Evolutionary conservation across 1,140 invertebrate genomes (phyloP).

Genomic region (Anagrus nilaparvatae): DNA sequence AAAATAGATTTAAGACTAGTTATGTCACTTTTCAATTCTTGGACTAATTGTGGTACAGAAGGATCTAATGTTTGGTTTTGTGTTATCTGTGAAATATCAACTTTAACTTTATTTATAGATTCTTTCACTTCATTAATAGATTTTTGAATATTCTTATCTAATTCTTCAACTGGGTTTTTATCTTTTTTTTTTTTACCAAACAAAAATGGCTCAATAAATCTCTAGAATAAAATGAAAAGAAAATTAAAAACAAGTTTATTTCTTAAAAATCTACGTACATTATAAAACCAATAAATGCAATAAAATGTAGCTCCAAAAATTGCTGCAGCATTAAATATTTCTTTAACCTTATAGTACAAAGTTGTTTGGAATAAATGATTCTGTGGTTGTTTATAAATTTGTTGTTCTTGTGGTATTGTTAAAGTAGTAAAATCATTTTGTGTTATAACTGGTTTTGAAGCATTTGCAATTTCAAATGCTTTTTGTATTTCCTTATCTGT

Average conservation of each 20-base stretch:
- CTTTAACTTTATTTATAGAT: constrained; percentile 46
- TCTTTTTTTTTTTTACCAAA: constrained; percentile 53
- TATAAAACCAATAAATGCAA: constrained; percentile 62
- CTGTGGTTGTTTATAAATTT: constrained; percentile 26
- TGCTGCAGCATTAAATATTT: constrained; percentile 55
- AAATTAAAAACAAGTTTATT: not conserved
- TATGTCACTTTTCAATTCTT: constrained; percentile 62
- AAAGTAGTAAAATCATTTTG: constrained; percentile 29
- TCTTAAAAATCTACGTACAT: constrained; percentile 40
- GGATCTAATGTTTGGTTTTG: constrained; percentile 41
- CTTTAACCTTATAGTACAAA: constrained; percentile 49
- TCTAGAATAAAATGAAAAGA: constrained; percentile 37
- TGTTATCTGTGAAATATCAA: constrained; percentile 46
- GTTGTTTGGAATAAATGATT: constrained; percentile 36
- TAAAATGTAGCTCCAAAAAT: constrained; percentile 60
- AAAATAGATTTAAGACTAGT: constrained; percentile 66
- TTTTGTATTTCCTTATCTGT: constrained; percentile 66
- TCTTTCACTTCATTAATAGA: constrained; percentile 51
- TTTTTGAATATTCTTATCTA: constrained; percentile 53
- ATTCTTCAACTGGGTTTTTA: constrained; percentile 52
- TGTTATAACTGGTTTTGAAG: constrained; percentile 28
- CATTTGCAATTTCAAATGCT: constrained; percentile 52
- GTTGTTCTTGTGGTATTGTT: constrained; percentile 30
- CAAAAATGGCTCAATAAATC: constrained; percentile 51
- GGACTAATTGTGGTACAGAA: constrained; percentile 48